These are phyloP conservation scores for Allacma fusca DNA, from an alignment of 2,888 invertebrate species.

Conservation along the genomic window DNA sequence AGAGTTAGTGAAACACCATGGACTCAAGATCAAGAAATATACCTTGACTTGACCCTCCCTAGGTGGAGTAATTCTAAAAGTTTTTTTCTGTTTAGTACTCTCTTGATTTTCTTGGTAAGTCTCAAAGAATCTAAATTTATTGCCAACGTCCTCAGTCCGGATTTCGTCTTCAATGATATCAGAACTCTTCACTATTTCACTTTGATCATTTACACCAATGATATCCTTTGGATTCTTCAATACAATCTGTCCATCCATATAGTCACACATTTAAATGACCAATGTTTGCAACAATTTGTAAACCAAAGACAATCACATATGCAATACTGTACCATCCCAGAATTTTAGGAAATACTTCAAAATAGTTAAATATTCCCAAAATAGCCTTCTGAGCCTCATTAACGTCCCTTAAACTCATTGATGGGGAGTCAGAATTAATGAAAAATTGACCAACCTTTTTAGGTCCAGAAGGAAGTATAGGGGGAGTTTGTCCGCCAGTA, in stretches of 20 bases:
- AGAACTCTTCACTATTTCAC: constrained; percentile 75
- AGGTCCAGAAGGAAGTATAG: constrained; percentile 19
- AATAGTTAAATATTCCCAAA: too few species aligned
- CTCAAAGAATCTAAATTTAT: constrained; percentile 91
- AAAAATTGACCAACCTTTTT: constrained; percentile 39
- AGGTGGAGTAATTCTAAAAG: constrained; percentile 89
- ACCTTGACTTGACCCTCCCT: constrained; percentile 78
- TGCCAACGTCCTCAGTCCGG: constrained; percentile 82
- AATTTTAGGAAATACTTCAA: too few species aligned
- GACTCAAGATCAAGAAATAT: constrained; percentile 38
- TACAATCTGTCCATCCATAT: constrained; percentile 28
- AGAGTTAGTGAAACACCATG: neutral
- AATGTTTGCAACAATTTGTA: too few species aligned
- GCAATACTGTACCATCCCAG: too few species aligned
- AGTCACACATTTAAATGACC: too few species aligned
- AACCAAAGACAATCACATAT: too few species aligned
- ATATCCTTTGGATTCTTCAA: constrained; percentile 40
- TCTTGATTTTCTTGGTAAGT: constrained; percentile 74
- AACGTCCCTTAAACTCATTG: too few species aligned
- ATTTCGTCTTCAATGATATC: constrained; percentile 78
- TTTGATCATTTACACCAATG: constrained; percentile 43
- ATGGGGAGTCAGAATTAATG: too few species aligned
- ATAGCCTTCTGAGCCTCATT: too few species aligned
- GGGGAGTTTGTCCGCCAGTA: constrained; percentile 5
- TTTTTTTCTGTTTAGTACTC: constrained; percentile 67